These are phyloP conservation scores for Cyclura pinguis DNA, from an alignment of 2,797 vertebrate species.

Conservation along the genomic window DNA sequence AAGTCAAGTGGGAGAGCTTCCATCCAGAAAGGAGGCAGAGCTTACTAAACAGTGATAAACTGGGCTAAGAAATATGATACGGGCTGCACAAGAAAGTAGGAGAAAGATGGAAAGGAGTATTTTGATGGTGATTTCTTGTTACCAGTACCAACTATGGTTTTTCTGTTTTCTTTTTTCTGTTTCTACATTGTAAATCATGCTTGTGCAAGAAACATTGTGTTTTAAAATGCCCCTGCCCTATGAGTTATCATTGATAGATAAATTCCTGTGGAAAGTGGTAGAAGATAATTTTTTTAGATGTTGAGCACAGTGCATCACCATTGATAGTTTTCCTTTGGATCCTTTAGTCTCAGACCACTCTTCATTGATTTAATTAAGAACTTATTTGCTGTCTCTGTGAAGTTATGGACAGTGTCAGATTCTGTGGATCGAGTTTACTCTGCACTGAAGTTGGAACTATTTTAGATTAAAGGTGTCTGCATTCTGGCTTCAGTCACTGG, in stretches of 20 bases:
- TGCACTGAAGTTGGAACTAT: neutral
- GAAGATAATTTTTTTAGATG: conserved; percentile 42
- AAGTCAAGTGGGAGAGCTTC: neutral
- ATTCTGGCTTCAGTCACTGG: neutral
- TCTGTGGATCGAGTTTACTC: neutral
- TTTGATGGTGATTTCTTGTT: neutral
- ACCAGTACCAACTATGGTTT: neutral
- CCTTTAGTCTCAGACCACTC: conserved; percentile 6
- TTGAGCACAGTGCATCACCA: neutral
- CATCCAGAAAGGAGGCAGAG: neutral
- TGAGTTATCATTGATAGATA: conserved; percentile 13
- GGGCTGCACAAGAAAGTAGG: neutral
- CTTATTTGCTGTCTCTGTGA: neutral
- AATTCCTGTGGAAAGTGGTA: neutral
- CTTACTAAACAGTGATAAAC: neutral
- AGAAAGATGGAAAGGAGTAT: neutral
- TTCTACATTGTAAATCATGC: neutral
- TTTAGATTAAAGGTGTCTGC: neutral
- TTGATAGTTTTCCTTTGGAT: neutral
- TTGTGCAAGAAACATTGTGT: neutral
- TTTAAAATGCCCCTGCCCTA: neutral
- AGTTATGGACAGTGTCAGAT: neutral
- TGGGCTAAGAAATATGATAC: neutral
- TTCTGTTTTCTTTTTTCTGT: neutral
- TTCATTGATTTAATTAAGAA: conserved; percentile 4